Evolutionary conservation across 2,797 vertebrate genomes (phyloP), one percentile per base, ranked within the genome.

Genomic region (Phoebastria nigripes): DNA sequence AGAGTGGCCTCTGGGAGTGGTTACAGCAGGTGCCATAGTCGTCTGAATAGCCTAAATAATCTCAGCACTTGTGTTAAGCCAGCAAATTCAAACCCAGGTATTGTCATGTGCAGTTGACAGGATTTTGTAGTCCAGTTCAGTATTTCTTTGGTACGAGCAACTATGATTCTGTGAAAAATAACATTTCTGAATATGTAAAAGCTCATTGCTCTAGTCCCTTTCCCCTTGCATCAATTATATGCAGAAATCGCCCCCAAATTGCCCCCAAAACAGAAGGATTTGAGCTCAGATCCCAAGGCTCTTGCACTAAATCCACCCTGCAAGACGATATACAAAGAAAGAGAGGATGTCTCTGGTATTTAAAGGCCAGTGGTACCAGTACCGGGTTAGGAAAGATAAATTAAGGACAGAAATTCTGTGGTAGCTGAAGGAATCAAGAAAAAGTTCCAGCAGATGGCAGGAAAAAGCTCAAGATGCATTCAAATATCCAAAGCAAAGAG

Each of bases 11-110:
- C 35, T 1, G 5, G 22, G 20, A 28, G 8, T 1, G 11, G 15
- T 33, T 61, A 54, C 13, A 15, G 62, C 8, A 20, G 28, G 8
- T 1, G 0, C 16, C 18, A 1, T 2, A 10, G 22, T 15, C 3
- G 6, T 25, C n/a, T 12, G 28, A 25, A 35, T 12, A 37, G 65
- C 9, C 21, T 33, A 26, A 55, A 51, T 46, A 29, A 12, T 7
- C 29, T 16, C 21, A 25, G 18, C 18, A 18, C 6, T 29, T 56
- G 13, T 4, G 8, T 41, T 65, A 69, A 22, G 8, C 25, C 7
- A 9, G 6, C 35, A 61, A 29, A 61, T 46, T 44, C 15, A 54
- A 10, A 29, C 26, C 3, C 12, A 2, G 20, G 37, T 76, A 14
- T 9, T 52, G 21, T 9, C 52, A 21, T 6, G 5, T 28, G 17